Conservation (phyloP, 2,888 invertebrate species). For the Orthosia cruda region DNA sequence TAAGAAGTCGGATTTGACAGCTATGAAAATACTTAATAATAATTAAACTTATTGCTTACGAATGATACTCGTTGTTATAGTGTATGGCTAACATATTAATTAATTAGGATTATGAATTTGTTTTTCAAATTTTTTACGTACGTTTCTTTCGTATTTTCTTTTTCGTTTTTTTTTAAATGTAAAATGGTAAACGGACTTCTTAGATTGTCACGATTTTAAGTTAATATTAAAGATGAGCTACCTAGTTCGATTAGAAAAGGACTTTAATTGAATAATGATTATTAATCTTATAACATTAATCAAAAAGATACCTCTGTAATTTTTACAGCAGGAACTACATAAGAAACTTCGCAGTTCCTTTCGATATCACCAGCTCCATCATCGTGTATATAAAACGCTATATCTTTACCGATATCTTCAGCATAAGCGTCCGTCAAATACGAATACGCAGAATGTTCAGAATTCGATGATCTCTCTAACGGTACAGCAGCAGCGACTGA, state of each 20-base stretch:
- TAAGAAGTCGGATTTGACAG: too few relatives aligned
- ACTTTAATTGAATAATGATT: too few relatives aligned
- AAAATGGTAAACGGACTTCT: too few relatives aligned
- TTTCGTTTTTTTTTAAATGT: too few relatives aligned
- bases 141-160: too few relatives aligned
- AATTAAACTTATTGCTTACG: too few relatives aligned
- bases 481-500: slow-evolving; percentile 46
- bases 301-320: slow-evolving; percentile 63
- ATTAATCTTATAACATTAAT: not conserved
- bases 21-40: too few relatives aligned
- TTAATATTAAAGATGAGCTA: not conserved
- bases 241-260: not conserved
- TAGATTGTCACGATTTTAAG: too few relatives aligned
- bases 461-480: slow-evolving; percentile 64
- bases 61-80: too few relatives aligned
- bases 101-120: too few relatives aligned
- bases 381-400: slow-evolving; percentile 75
- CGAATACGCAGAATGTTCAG: slow-evolving; percentile 79
- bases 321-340: slow-evolving; percentile 64
- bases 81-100: too few relatives aligned
- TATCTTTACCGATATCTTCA: slow-evolving; percentile 71
- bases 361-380: slow-evolving; percentile 62
- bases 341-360: slow-evolving; percentile 49
- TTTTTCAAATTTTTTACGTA: too few relatives aligned
- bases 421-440: slow-evolving; percentile 77